These are phyloP conservation scores for Odobenus rosmarus DNA, from an alignment of 2,113 vertebrate genomes.

Conservation along the genomic window DNA sequence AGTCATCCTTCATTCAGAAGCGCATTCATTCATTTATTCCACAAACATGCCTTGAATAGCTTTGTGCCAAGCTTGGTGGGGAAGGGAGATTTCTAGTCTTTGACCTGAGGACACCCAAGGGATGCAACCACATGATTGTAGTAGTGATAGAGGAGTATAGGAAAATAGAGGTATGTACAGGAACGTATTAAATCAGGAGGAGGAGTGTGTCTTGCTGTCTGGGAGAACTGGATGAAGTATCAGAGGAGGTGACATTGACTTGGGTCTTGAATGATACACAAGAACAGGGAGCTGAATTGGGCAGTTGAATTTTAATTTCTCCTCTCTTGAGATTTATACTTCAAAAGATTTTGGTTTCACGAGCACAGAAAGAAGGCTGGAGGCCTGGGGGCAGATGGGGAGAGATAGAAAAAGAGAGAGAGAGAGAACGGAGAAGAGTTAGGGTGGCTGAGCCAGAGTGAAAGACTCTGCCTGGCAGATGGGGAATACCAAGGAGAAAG, in stretches of 20 bases:
- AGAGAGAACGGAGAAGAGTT: background rate
- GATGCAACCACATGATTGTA: background rate
- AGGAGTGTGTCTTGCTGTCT: background rate
- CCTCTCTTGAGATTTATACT: background rate
- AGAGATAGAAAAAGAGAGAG: background rate
- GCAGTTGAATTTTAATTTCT: background rate
- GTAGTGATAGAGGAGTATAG: background rate
- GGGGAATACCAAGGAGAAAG: background rate
- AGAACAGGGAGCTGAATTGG: background rate
- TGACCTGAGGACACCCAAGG: background rate
- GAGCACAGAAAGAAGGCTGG: background rate
- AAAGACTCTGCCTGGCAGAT: background rate
- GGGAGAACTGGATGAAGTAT: background rate
- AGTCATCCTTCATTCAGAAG: background rate
- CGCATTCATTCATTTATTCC: background rate
- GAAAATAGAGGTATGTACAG: background rate
- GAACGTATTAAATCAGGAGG: background rate
- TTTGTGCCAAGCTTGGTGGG: background rate
- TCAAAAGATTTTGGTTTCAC: background rate
- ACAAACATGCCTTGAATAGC: background rate
- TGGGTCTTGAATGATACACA: background rate
- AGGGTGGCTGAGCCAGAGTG: background rate
- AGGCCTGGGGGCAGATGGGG: background rate
- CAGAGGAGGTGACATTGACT: background rate
- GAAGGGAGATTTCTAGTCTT: background rate